Percentiles rank a stretch among this genome's conserved stretches.
These are phyloP conservation scores for Podocnemis expansa DNA, from an alignment of 2,113 vertebrate species.

Conservation along the genomic window DNA sequence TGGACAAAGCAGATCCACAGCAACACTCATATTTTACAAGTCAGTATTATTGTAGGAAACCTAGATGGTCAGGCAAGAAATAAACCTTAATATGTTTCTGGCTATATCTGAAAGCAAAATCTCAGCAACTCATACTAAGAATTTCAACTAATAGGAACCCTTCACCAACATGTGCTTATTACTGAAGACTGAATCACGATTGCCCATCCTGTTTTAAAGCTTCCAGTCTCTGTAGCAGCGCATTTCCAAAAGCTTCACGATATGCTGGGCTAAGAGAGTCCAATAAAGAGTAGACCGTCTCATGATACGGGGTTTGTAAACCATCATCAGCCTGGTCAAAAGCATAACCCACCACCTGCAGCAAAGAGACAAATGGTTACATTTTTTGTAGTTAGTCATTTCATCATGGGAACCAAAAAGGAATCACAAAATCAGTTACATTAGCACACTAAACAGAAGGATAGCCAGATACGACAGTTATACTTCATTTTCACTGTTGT, in stretches of 20 bases:
- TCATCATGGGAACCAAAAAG: not conserved
- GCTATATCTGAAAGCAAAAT: not conserved
- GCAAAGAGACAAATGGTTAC: conserved; percentile 27
- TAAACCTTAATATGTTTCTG: conserved; percentile 6
- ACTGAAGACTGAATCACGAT: conserved; percentile 70
- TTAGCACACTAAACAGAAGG: not conserved
- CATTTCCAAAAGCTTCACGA: conserved; percentile 95
- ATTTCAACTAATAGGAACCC: conserved; percentile 3
- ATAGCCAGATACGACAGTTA: not conserved
- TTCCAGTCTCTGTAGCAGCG: conserved; percentile 93
- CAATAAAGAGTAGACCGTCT: conserved; percentile 95
- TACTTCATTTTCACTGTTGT: not conserved
- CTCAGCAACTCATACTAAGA: not conserved
- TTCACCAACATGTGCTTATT: not conserved
- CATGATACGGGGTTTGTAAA: conserved; percentile 88
- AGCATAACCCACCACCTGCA: conserved; percentile 90
- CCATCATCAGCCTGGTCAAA: conserved; percentile 91
- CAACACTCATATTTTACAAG: conserved; percentile 30
- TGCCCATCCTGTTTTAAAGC: conserved; percentile 88
- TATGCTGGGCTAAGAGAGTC: conserved; percentile 96
- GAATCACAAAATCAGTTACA: not conserved
- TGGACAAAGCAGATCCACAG: conserved; percentile 31
- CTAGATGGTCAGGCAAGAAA: conserved; percentile 53
- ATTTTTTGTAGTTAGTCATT: not conserved
- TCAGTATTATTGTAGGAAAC: conserved; percentile 7